Evolutionary conservation across 2,113 vertebrate genomes (phyloP), one percentile per base, ranked within the genome.

Genomic region (Channa argus): DNA sequence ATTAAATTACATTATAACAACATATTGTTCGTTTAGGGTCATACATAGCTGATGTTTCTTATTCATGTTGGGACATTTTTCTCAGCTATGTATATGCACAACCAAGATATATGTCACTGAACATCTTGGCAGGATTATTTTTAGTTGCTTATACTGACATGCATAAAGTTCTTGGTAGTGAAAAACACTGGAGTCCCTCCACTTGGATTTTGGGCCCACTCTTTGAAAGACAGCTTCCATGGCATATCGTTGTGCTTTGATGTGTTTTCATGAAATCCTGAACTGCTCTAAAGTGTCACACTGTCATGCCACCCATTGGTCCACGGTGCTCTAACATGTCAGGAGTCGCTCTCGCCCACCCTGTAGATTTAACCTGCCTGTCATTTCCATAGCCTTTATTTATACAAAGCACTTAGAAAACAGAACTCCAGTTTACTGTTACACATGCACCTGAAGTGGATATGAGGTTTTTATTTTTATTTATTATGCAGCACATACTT

Each of bases 261-360:
- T 50, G 59, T 52, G 34, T 58, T 58, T 56, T 63, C 38, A 46
- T 69, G 73, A 70, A 84, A 71, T 53, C 51, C 70, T 61, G 38
- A 58, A 62, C 72, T 76, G 43, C 41, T 71, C 73, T 67, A 83
- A 71, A 63, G 58, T 63, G 74, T 80, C 76, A 73, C 33, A 2
- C n/a, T 71, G 43, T 71, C 62, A 74, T 39, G 46, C 66, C 75
- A 46, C 63, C 45, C 72, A 56, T 70, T 60, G 60, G 63, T 74
- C 49, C 38, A 36, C 24, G 36, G 12, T 83, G 36, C 54, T 50
- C 36, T 2, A 55, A 63, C 43, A 51, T 61, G 46, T 51, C 79
- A 71, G 38, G 41, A 50, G 62, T 24, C 24, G 24, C 24, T 24
- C 24, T 73, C 59, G 49, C 24, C 50, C 46, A 2, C 53, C 69